A percentile compares a stretch with the other conserved stretches of the same genome.
phyloP scores from a whole-genome alignment of 2,113 vertebrate genomes.

The Sigmodon hispidus region DNA sequence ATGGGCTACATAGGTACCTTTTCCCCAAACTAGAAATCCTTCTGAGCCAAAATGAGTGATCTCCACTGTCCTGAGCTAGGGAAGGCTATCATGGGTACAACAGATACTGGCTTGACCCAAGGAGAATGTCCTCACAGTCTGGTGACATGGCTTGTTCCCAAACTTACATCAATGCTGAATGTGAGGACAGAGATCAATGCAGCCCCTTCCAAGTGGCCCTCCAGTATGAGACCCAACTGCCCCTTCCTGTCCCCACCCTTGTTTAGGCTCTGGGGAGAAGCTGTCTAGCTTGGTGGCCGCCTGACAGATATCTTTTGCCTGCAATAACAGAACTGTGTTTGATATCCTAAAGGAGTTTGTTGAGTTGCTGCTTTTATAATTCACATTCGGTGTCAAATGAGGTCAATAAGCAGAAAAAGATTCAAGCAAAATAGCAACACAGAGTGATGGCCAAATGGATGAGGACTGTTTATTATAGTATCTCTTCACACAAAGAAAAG shows the following conservation, averaged over 20 bases:
- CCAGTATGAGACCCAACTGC: not conserved
- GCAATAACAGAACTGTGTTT: slow-evolving; percentile 46
- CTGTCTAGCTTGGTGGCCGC: slow-evolving; percentile 34
- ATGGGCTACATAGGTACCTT: not conserved
- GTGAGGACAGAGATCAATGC: not conserved
- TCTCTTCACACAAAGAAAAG: too few species aligned
- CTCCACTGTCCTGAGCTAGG: not conserved
- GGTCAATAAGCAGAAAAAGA: slow-evolving; percentile 73
- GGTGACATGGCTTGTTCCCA: not conserved
- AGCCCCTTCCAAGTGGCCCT: not conserved
- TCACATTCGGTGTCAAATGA: slow-evolving; percentile 64
- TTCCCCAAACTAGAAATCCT: not conserved
- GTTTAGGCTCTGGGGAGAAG: slow-evolving; percentile 15
- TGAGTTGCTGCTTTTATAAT: slow-evolving; percentile 71
- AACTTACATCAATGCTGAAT: not conserved
- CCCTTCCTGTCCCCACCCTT: not conserved
- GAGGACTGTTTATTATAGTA: slow-evolving; percentile 24
- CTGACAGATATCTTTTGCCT: slow-evolving; percentile 39
- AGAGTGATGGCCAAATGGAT: slow-evolving; percentile 51
- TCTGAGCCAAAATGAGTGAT: slow-evolving; percentile 30
- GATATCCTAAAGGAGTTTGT: slow-evolving; percentile 53
- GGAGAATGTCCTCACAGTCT: not conserved
- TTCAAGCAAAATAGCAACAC: slow-evolving; percentile 57
- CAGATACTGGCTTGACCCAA: not conserved
- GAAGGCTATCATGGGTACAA: not conserved